Evolutionary conservation across 2,113 vertebrate genomes (phyloP).

Genomic region (Plestiodon gilberti): DNA sequence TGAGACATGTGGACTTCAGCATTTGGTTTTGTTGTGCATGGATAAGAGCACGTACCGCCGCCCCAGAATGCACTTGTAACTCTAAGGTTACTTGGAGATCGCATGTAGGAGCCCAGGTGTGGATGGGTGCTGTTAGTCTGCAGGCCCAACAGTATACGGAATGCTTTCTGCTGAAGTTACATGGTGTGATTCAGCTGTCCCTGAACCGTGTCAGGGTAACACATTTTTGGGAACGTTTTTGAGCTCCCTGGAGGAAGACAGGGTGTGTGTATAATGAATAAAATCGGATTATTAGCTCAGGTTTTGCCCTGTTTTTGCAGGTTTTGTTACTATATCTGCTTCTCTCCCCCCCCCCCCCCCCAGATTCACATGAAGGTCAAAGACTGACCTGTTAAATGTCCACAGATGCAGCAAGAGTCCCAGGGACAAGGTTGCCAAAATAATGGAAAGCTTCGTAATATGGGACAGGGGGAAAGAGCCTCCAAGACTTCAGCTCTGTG

Average conservation of each 20-base stretch:
- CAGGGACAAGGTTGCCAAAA: background rate
- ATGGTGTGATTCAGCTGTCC: background rate
- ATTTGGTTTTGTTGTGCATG: background rate
- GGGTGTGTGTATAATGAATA: background rate
- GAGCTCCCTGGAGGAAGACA: background rate
- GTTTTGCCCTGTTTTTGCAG: background rate
- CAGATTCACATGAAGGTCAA: background rate
- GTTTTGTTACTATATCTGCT: background rate
- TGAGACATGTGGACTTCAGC: too few species aligned
- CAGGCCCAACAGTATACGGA: background rate
- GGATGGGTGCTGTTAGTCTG: background rate
- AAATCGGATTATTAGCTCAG: too few species aligned
- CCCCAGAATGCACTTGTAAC: background rate
- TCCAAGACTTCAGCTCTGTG: background rate
- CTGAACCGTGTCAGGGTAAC: background rate
- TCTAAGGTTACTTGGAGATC: background rate
- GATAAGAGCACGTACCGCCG: background rate
- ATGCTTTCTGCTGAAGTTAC: background rate
- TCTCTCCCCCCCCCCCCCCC: background rate
- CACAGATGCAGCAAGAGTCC: background rate
- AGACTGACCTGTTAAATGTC: background rate
- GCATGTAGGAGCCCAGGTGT: background rate
- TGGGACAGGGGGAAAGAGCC: fast-evolving
- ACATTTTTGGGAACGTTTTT: background rate
- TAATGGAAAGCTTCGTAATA: background rate